A percentile compares a stretch with the other conserved stretches of the same genome.
These are phyloP conservation scores for Corythaixoides concolor DNA, from an alignment of 2,113 vertebrate genomes.

Conservation along the genomic window DNA sequence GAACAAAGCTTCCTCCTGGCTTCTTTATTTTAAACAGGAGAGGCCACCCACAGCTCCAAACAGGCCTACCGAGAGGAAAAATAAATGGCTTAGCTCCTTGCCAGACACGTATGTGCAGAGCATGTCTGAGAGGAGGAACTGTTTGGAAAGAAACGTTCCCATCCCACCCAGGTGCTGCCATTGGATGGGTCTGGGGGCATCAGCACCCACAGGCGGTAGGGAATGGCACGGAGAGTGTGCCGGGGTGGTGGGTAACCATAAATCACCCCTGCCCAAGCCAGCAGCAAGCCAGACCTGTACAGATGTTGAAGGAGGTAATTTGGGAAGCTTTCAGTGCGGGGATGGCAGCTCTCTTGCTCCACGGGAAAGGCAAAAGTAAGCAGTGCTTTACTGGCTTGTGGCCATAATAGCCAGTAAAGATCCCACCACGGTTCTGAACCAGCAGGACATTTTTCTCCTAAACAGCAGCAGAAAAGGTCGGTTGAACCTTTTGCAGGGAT, in stretches of 20 bases:
- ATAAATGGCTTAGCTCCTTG: constrained; percentile 81
- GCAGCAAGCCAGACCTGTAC: not conserved
- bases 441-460: not conserved
- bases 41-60: constrained; percentile 84
- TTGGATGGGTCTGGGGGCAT: not conserved
- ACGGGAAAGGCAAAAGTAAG: not conserved
- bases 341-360: not conserved
- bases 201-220: not conserved
- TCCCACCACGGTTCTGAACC: not conserved
- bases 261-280: not conserved
- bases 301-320: not conserved
- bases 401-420: not conserved
- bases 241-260: not conserved
- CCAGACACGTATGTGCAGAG: constrained; percentile 66
- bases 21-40: constrained; percentile 78
- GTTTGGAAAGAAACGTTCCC: not conserved
- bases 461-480: not conserved
- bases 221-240: not conserved
- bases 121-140: constrained; percentile 24
- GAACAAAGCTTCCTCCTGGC: constrained; percentile 79
- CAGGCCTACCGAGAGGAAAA: constrained; percentile 81
- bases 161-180: not conserved
- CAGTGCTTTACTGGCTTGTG: not conserved
- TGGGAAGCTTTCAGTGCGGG: not conserved
- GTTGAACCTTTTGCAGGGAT: not conserved